Conservation (phyloP, 2,113 vertebrate genomes). For the Phocoena phocoena region DNA sequence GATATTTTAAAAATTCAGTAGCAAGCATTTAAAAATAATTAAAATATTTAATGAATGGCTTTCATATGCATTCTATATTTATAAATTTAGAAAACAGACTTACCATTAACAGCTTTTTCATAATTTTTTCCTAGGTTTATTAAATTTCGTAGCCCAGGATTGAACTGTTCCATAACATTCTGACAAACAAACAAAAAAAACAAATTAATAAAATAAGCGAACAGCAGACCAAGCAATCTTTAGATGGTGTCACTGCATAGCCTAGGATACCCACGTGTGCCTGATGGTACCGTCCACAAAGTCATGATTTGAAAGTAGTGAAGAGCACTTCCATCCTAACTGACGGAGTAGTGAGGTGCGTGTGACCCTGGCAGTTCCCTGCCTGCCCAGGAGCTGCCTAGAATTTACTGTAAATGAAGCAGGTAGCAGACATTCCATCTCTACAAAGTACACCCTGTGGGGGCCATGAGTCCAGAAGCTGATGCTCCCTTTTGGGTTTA, state of each 20-base stretch:
- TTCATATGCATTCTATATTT: background rate
- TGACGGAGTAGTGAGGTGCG: background rate
- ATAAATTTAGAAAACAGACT: constrained; percentile 73
- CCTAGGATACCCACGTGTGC: background rate
- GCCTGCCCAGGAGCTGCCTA: background rate
- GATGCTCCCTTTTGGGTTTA: background rate
- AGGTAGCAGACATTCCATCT: background rate
- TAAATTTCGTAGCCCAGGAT: constrained; percentile 95
- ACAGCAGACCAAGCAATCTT: background rate
- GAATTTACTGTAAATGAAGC: background rate
- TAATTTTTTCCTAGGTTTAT: constrained; percentile 97
- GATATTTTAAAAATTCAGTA: constrained; percentile 4
- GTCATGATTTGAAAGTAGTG: background rate
- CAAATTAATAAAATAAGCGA: constrained; percentile 48
- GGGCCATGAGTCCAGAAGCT: background rate
- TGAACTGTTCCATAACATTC: constrained; percentile 99
- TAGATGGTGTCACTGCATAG: background rate
- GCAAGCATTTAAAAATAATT: constrained; percentile 30
- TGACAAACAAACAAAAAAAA: constrained; percentile 76
- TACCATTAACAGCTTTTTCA: constrained; percentile 97
- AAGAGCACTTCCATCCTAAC: background rate
- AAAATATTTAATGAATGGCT: constrained; percentile 17
- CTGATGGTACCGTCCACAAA: background rate
- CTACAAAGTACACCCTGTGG: background rate
- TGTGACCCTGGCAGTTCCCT: background rate